Evolutionary conservation across 2,888 invertebrate species (phyloP).

Genomic region (Saturnia pavonia): DNA sequence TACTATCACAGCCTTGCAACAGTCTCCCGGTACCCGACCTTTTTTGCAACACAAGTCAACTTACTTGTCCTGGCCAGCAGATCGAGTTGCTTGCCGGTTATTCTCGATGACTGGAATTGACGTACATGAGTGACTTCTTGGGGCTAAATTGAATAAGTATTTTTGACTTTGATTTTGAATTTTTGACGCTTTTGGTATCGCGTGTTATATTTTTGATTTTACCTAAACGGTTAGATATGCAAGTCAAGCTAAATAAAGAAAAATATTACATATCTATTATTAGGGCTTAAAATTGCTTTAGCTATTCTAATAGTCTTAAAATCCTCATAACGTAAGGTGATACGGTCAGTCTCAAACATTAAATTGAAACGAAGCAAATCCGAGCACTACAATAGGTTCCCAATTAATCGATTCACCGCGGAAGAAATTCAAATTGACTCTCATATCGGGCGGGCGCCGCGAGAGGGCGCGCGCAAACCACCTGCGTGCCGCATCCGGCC

Average conservation of each 20-base stretch:
- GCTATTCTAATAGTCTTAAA: not conserved
- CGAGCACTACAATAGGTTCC: constrained; percentile 37
- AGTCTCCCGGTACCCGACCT: too few relatives aligned
- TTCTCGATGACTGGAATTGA: too few relatives aligned
- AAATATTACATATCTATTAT: not conserved
- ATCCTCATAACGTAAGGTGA: not conserved
- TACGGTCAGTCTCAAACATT: not conserved
- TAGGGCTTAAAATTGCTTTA: not conserved
- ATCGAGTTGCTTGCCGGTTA: too few relatives aligned
- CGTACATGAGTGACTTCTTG: too few relatives aligned
- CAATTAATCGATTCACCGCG: constrained; percentile 69
- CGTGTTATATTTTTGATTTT: not conserved
- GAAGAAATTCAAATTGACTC: constrained; percentile 75
- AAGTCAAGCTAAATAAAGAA: not conserved
- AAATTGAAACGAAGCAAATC: not conserved
- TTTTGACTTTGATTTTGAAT: too few relatives aligned
- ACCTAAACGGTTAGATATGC: not conserved
- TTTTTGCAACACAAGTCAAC: too few relatives aligned
- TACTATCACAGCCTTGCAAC: too few relatives aligned
- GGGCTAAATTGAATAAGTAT: too few relatives aligned
- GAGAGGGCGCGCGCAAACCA: constrained; percentile 67
- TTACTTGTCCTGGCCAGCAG: too few relatives aligned
- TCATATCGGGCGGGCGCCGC: constrained; percentile 52
- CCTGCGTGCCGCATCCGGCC: constrained; percentile 74
- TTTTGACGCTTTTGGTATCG: too few relatives aligned